Evolutionary conservation across 2,113 vertebrate species (phyloP), one percentile per base, ranked within the genome.

Genomic region (Psittacara wagleri): DNA sequence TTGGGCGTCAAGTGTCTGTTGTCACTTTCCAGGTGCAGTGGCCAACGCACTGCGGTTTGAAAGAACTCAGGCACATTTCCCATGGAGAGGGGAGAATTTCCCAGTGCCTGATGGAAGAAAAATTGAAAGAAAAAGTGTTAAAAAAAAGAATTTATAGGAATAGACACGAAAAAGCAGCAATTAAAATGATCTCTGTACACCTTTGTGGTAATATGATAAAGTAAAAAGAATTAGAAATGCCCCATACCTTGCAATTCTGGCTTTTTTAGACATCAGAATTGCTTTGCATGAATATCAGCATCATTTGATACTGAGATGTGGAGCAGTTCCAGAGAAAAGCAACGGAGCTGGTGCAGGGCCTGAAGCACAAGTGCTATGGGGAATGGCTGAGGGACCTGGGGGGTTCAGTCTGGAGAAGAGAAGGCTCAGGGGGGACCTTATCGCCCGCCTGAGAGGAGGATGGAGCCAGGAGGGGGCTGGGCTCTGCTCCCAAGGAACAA

Each of bases 41-140:
- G 20, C 22, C 5, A 6, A 39, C 0, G 4, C 0, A 3, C 24
- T 52, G 59, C 27, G 49, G 46, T 74, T 46, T 12, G 23, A 44
- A 64, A 49, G 39, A 57, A 4, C 51, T 51, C 2, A 1, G 57
- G 33, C 27, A 5, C 0, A 1, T 64, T 59, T 59, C 59, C 37
- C 13, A 3, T 15, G 33, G 51, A 31, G 67, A 13, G 52, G 37
- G 18, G 33, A 79, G 33, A 28, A n/a, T 29, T 59, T 59, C 33
- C 74, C 19, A 17, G 35, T 14, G 13, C 4, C 13, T 44, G 27
- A 39, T 37, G 27, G 25, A 78, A 70, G 41, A 4, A 12, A 46
- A n/a, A 5, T 2, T 16, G 11, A 20, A 28, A 29, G 18, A 17
- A n/a, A 39, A 31, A 9, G 8, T 6, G 5, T 14, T 67, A 11